phyloP scores from a whole-genome alignment of 2,797 vertebrate species.

The Gymnodraco acuticeps region DNA sequence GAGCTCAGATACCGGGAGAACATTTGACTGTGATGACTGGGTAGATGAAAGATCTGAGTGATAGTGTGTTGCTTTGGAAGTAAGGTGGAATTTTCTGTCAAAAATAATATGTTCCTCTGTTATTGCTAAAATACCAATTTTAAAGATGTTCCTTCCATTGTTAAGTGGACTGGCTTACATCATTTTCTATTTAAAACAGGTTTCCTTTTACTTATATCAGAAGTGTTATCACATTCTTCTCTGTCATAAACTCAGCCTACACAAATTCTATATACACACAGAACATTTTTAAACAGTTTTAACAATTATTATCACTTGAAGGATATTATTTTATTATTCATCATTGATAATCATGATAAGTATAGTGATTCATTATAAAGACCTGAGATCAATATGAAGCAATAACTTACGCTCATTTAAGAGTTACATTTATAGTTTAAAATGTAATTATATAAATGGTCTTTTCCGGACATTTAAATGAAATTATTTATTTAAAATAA shows the following conservation, averaged over 20 bases:
- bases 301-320: not conserved
- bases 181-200: conserved; percentile 26
- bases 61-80: conserved; percentile 7
- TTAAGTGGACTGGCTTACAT: conserved; percentile 19
- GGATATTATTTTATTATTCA: not conserved
- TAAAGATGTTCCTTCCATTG: not conserved
- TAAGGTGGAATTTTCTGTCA: conserved; percentile 6
- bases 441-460: too few relatives aligned
- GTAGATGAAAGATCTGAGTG: not conserved
- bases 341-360: too few relatives aligned
- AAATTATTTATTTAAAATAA: too few relatives aligned
- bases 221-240: not conserved
- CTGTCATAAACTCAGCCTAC: not conserved
- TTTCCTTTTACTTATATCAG: conserved; percentile 4
- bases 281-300: not conserved
- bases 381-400: too few relatives aligned
- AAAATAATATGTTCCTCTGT: not conserved
- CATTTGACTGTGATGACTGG: not conserved
- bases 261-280: not conserved
- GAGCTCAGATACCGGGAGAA: conserved; percentile 5
- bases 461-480: too few relatives aligned
- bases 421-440: too few relatives aligned
- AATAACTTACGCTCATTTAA: too few relatives aligned
- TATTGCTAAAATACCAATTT: conserved; percentile 2
- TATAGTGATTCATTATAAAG: too few relatives aligned